These are phyloP conservation scores for Epirrhoe tristata DNA, from an alignment of 2,888 invertebrate species.

Conservation along the genomic window DNA sequence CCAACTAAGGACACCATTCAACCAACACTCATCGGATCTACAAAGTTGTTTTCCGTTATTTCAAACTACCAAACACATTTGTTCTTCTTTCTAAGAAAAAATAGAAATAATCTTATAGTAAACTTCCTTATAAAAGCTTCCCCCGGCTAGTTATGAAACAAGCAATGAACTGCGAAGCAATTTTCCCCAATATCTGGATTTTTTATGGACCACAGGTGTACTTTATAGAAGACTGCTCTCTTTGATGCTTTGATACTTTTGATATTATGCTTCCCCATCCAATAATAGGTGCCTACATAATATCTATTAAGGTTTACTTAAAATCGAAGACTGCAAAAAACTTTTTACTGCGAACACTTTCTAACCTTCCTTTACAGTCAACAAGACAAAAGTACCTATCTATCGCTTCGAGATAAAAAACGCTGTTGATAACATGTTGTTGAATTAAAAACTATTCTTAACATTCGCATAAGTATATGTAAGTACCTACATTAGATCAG, in stretches of 20 bases:
- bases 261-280: constrained; percentile 50
- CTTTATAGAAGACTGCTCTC: constrained; percentile 67
- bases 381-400: too few relatives aligned
- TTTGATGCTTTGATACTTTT: constrained; percentile 63
- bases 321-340: background rate
- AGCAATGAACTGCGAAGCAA: constrained; percentile 63
- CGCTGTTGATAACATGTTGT: too few relatives aligned
- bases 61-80: background rate
- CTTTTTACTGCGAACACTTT: background rate
- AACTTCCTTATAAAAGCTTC: constrained; percentile 38
- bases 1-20: constrained; percentile 9
- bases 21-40: background rate
- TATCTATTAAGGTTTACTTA: background rate
- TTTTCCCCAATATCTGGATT: constrained; percentile 63
- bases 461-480: too few relatives aligned
- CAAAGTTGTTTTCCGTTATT: constrained; percentile 6
- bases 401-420: too few relatives aligned
- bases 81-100: constrained; percentile 4
- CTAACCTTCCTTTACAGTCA: too few relatives aligned
- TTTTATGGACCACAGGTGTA: constrained; percentile 75
- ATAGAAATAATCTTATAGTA: constrained; percentile 47
- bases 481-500: too few relatives aligned
- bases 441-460: too few relatives aligned
- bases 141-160: constrained; percentile 57
- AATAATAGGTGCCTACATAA: constrained; percentile 12